These are phyloP conservation scores for Coelinius sp. DNA, from an alignment of 2,888 invertebrate genomes.

Conservation along the genomic window DNA sequence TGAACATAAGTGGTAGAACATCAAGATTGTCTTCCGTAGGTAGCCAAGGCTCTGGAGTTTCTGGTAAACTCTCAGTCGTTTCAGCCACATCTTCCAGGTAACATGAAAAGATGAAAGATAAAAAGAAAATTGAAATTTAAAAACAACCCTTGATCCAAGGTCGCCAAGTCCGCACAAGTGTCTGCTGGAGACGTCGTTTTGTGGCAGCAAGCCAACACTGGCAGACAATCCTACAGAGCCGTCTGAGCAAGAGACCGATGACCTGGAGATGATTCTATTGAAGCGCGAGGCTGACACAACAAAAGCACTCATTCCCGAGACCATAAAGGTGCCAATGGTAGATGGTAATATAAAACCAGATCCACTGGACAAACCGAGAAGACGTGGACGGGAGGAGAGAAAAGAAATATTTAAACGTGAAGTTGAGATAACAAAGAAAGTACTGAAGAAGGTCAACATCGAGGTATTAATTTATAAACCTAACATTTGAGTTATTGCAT, in stretches of 20 bases:
- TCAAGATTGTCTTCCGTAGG: slow-evolving; percentile 88
- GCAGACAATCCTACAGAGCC: slow-evolving; percentile 64
- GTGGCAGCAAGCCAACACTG: slow-evolving; percentile 83
- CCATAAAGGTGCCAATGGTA: slow-evolving; percentile 73
- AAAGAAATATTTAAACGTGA: slow-evolving; percentile 69
- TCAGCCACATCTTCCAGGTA: slow-evolving; percentile 68
- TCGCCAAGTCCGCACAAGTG: slow-evolving; percentile 93
- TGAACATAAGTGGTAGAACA: slow-evolving; percentile 82
- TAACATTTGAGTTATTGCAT: not conserved
- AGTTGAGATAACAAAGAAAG: slow-evolving; percentile 68
- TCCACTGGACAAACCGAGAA: slow-evolving; percentile 76
- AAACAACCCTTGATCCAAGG: slow-evolving; percentile 63
- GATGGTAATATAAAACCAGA: slow-evolving; percentile 79
- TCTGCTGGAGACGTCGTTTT: slow-evolving; percentile 91
- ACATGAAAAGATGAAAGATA: slow-evolving; percentile 1
- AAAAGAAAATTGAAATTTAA: not conserved
- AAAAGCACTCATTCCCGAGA: slow-evolving; percentile 77
- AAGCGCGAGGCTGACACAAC: slow-evolving; percentile 78
- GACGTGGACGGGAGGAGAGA: slow-evolving; percentile 65
- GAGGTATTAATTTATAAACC: slow-evolving; percentile 55
- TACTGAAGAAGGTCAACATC: slow-evolving; percentile 67
- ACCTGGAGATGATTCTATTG: slow-evolving; percentile 74
- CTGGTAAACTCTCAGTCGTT: slow-evolving; percentile 65
- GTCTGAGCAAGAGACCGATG: slow-evolving; percentile 74
- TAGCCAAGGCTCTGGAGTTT: slow-evolving; percentile 81